Evolutionary conservation across 2,113 vertebrate species (phyloP), one percentile per base, ranked within the genome.

Genomic region (Zosterops japonicus): DNA sequence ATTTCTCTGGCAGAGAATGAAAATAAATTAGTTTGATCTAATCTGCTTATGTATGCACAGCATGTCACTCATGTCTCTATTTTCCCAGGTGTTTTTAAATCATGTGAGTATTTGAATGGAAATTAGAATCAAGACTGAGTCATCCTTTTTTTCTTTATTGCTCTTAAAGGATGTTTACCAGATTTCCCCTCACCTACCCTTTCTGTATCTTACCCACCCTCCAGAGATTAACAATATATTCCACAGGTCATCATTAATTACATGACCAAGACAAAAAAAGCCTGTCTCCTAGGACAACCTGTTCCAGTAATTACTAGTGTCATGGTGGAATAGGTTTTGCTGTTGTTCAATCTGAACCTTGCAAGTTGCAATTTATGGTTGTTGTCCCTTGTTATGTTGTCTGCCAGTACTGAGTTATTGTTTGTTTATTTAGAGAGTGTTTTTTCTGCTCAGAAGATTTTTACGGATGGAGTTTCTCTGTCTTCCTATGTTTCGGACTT

Each of bases 381-480:
- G n/a, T 70, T 94, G 56, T 94, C 90, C 60, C 44, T 93, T 91
- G 60, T 64, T 91, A 75, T 49, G 44, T 56, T 89, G 67, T 79
- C 82, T 93, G 61, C 65, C 78, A 85, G 44, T 52, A 71, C 19
- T 82, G 74, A 95, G 33, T 84, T 95, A 84, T 56, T 77, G 42
- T 87, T 81, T 91, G 80, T 55, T 96, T 94, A 53, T 89, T 84
- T 87, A 87, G 71, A 89, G 47, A 67, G 24, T 47, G 33, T 8
- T 95, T 87, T 95, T 89, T 57, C 41, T 75, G 29, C 27, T 93
- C 72, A 68, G 69, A 68, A 46, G 44, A 55, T 60, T 72, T 91
- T 93, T 91, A 82, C 87, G 35, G 74, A 44, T 79, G 47, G 17
- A 56, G 6, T 79, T 87, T 28, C 60, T 89, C 64, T 59, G 5